Evolutionary conservation across 1,140 invertebrate species (phyloP), one percentile per base, ranked within the genome.

Genomic region (Kradibia gibbosae): DNA sequence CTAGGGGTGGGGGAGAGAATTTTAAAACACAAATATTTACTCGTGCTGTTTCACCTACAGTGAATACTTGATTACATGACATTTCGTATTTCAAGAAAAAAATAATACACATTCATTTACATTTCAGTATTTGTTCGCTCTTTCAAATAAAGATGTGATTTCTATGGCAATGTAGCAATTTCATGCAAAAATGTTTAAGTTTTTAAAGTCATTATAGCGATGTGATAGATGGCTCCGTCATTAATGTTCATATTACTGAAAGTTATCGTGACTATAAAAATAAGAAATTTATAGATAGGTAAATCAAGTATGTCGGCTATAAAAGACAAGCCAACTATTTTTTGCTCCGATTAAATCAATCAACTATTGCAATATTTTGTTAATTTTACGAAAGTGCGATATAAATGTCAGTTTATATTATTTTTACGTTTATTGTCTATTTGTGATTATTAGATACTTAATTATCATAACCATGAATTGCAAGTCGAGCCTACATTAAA

Each of bases 1-100:
- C 60, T 34, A 17, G 34, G 25, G 28, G 20, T 62, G 28, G 60
- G 60, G 34, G 34, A 62, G 13, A 15, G 25, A 62, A 34, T 62
- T 34, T 62, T 62, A 62, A 4, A 11, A 34, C 60, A 62, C 28
- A 62, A 62, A 62, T 62, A 62, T 62, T 62, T 62, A 36, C 60
- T 62, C 13, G 0, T 34, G 13, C 4, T 62, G 15, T 31, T 62
- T 62, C 13, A 36, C 34, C 34, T 34, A 62, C 25, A 28, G 25
- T 34, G 13, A 34, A 62, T 17, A 62, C 60, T 62, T 34, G 31
- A 62, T 62, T 62, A 34, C 34, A 62, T 62, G 60, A 62, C 28
- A 62, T 62, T 62, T 62, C 60, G 13, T 34, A 11, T 36, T 36
- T 17, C 31, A 20, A 62, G 31, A 17, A 28, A 17, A 1, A 3